Conservation (phyloP, 1,140 invertebrate genomes). For the Brachionus asplanchnoidis region DNA sequence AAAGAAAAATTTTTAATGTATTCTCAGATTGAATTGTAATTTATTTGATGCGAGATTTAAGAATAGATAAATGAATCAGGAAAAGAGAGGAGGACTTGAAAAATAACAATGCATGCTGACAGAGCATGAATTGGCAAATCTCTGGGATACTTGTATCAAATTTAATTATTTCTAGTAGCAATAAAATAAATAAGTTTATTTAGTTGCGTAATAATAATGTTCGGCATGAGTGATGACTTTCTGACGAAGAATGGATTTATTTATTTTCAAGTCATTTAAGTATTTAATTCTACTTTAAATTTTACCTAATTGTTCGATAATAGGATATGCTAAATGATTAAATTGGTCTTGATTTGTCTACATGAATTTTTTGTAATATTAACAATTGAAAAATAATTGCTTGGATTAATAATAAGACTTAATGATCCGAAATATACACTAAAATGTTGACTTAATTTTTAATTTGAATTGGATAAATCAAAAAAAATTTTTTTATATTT, state of each 20-base stretch:
- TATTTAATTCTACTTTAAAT: not conserved
- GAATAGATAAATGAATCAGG: not conserved
- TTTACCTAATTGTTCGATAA: not conserved
- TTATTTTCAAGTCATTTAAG: not conserved
- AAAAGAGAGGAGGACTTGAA: not conserved
- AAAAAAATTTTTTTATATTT: too few relatives aligned
- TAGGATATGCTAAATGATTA: not conserved
- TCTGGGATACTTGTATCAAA: not conserved
- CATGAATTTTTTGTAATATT: not conserved
- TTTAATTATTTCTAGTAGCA: not conserved
- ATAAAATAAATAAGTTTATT: not conserved
- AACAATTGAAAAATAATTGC: not conserved
- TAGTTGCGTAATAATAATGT: not conserved
- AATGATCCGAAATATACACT: too few relatives aligned
- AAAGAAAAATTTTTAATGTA: not conserved
- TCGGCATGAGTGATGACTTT: not conserved
- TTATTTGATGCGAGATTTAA: not conserved
- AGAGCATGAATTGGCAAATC: not conserved
- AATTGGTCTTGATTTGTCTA: not conserved
- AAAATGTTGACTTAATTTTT: too few relatives aligned
- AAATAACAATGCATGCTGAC: not conserved
- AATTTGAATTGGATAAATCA: too few relatives aligned
- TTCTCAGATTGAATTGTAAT: not conserved
- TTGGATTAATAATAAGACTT: not conserved
- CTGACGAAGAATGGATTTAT: not conserved